These are phyloP conservation scores for Meghimatium bilineatum DNA, from an alignment of 2,888 invertebrate species.

Conservation along the genomic window DNA sequence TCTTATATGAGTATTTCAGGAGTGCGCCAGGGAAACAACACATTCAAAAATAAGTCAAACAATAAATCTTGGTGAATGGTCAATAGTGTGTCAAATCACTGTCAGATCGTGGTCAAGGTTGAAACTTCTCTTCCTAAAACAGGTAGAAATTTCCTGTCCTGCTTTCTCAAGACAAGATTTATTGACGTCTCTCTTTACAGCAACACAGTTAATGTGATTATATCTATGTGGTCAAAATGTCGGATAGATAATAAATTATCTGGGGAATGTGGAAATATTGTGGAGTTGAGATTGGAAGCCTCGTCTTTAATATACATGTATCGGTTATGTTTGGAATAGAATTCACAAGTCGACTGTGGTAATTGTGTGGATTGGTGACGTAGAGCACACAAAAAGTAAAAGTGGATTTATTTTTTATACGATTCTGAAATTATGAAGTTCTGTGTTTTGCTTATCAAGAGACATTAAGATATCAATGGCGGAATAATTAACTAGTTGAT, in stretches of 20 bases:
- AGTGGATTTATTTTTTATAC: no score
- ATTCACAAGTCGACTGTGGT: no score
- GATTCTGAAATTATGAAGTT: no score
- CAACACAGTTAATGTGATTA: background rate
- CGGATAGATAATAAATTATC: background rate
- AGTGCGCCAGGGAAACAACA: background rate
- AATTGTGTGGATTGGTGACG: no score
- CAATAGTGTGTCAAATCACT: background rate
- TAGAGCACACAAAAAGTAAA: no score
- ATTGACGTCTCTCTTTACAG: background rate
- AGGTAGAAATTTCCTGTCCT: background rate
- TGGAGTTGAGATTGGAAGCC: no score
- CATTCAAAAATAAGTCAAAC: background rate
- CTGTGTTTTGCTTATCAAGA: no score
- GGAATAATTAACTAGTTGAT: no score
- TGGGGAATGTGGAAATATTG: background rate
- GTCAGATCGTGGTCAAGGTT: background rate
- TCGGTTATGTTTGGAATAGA: no score
- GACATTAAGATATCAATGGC: no score
- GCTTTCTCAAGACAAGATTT: background rate
- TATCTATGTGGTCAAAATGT: background rate
- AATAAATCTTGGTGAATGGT: background rate
- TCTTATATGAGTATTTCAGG: background rate
- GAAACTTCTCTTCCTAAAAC: background rate
- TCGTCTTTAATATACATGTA: no score